Evolutionary conservation across 2,797 vertebrate genomes (phyloP), one percentile per base, ranked within the genome.

Genomic region (Melanotaenia trifasciata): DNA sequence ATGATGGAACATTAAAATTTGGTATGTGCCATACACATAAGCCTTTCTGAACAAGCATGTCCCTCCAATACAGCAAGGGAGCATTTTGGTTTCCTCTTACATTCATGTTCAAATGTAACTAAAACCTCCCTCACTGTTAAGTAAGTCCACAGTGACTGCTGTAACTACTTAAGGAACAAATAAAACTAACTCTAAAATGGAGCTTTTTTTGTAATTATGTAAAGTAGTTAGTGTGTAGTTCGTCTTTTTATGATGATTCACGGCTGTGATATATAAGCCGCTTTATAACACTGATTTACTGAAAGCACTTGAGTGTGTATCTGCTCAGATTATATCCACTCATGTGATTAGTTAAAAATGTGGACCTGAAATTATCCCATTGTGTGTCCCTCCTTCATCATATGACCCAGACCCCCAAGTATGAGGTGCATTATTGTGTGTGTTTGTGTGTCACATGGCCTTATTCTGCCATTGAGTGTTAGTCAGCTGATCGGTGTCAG

Each of bases 361-460:
- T 76, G 72, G 58, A 62, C 54, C 59, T 22, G 43, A 67, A 77
- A 79, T 89, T 80, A 85, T 90, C 83, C 85, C 84, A 73, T 85
- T 89, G 87, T 88, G 77, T 79, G 70, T 78, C 64, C 68, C 65
- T 71, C 77, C 63, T 12, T 69, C 73, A 70, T 91, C 91, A 92
- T 82, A 90, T 93, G 92, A 92, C 83, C 84, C 70, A 78, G 76
- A 71, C 79, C 88, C 84, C 81, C 71, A 47, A 78, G 79, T 86
- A 70, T 22, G 63, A 22, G 32, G 53, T 73, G 67, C 65, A 58
- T 75, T 74, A 59, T 32, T 54, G 22, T 47, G 1, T 75, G 30
- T 71, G 79, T 67, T 85, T 80, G 85, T 65, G 75, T 64, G 82
- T 93, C 92, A 93, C 91, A 93, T 90, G 92, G 74, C 79, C 87